Conservation (phyloP, 1,140 invertebrate species). For the Drosophila pachea region DNA sequence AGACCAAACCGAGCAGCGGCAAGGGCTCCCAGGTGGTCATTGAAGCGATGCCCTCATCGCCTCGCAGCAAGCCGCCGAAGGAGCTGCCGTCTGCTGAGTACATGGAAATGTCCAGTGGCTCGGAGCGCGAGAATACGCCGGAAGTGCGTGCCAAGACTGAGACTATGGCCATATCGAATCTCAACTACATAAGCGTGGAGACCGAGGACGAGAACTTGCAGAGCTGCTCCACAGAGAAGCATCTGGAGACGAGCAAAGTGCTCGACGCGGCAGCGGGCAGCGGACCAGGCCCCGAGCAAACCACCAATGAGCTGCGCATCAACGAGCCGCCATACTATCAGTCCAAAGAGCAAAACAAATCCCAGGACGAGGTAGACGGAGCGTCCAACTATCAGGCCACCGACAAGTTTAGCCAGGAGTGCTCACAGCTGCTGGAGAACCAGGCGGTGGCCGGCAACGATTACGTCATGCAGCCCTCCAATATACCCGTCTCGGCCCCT, state of each 20-base stretch:
- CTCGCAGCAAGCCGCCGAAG: conserved; percentile 53
- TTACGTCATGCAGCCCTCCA: conserved; percentile 76
- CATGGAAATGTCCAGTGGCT: conserved; percentile 79
- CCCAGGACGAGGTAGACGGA: conserved; percentile 62
- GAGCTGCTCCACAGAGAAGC: conserved; percentile 61
- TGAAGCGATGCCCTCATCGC: conserved; percentile 51
- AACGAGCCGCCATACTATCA: conserved; percentile 77
- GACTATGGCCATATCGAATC: conserved; percentile 74
- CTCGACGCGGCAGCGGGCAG: conserved; percentile 39
- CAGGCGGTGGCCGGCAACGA: conserved; percentile 67
- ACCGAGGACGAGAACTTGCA: conserved; percentile 74
- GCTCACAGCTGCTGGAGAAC: conserved; percentile 74
- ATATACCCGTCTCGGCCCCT: conserved; percentile 55
- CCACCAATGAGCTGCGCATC: conserved; percentile 74
- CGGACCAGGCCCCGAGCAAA: conserved; percentile 53
- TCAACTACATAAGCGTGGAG: conserved; percentile 78
- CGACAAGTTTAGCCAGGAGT: conserved; percentile 78
- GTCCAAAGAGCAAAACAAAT: conserved; percentile 73
- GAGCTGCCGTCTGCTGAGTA: conserved; percentile 64
- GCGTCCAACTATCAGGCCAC: conserved; percentile 47
- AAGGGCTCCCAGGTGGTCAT: conserved; percentile 54
- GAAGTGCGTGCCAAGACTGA: conserved; percentile 60
- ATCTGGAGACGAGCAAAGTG: conserved; percentile 65
- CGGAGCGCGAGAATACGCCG: conserved; percentile 70
- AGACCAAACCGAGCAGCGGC: conserved; percentile 33